Evolutionary conservation across 2,888 invertebrate genomes (phyloP).

Genomic region (Cephus pygmeus): DNA sequence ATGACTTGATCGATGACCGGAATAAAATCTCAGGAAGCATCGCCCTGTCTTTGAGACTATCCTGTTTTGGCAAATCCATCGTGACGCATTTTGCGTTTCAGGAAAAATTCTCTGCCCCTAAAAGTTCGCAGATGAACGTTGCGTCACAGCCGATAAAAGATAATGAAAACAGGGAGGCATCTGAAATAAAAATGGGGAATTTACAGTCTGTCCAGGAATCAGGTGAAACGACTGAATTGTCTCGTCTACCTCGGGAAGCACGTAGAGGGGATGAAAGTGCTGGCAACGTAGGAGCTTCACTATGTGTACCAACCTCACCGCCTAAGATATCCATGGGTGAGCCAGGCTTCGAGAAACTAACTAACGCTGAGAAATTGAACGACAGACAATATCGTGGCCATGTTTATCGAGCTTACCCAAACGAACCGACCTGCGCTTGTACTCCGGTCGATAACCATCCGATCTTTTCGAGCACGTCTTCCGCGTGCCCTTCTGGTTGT

Average conservation of each 20-base stretch:
- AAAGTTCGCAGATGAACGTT: slow-evolving; percentile 29
- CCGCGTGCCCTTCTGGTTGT: slow-evolving; percentile 45
- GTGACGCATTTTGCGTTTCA: slow-evolving; percentile 42
- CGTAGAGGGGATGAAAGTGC: neutral
- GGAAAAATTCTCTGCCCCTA: slow-evolving; percentile 35
- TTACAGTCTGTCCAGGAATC: neutral
- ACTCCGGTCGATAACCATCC: neutral
- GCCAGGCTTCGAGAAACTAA: slow-evolving; percentile 44
- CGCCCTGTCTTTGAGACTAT: slow-evolving; percentile 40
- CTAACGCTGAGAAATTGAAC: slow-evolving; percentile 54
- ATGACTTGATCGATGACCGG: slow-evolving; percentile 31
- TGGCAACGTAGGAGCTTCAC: neutral
- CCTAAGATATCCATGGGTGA: slow-evolving; percentile 39
- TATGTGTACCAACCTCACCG: slow-evolving; percentile 37
- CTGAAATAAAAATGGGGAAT: neutral
- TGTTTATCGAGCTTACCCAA: slow-evolving; percentile 46
- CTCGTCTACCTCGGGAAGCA: slow-evolving; percentile 8
- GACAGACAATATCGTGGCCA: slow-evolving; percentile 45
- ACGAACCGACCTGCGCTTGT: slow-evolving; percentile 51
- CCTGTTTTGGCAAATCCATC: slow-evolving; percentile 47
- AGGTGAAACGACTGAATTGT: slow-evolving; percentile 2
- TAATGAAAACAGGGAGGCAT: neutral
- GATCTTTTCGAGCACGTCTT: slow-evolving; percentile 22
- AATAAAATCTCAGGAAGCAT: slow-evolving; percentile 39
- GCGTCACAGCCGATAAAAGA: slow-evolving; percentile 1